Conservation (phyloP, 1,140 invertebrate species). For the Eupeodes corollae region DNA sequence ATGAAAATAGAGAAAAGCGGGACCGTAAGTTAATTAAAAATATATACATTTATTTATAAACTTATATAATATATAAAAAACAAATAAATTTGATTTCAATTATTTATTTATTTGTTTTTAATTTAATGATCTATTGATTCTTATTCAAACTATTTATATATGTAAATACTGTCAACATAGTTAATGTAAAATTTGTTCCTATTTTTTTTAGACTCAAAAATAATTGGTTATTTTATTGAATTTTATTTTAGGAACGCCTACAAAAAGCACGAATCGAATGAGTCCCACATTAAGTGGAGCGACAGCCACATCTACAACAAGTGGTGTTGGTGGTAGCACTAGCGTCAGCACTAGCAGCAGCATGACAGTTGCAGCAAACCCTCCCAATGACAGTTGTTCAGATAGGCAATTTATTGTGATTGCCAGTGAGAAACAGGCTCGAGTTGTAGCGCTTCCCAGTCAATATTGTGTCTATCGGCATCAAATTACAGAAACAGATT, state of each 20-base stretch:
- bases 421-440: slow-evolving; percentile 87
- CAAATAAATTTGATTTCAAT: no score
- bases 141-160: no score
- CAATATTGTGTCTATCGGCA: slow-evolving; percentile 83
- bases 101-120: no score
- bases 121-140: no score
- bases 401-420: slow-evolving; percentile 89
- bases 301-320: slow-evolving; percentile 11
- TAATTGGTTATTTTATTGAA: slow-evolving; percentile 13
- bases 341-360: slow-evolving; percentile 28
- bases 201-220: slow-evolving; percentile 12
- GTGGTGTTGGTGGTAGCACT: slow-evolving; percentile 8
- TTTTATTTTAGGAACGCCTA: slow-evolving; percentile 46
- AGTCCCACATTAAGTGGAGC: slow-evolving; percentile 55
- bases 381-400: slow-evolving; percentile 42
- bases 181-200: no score
- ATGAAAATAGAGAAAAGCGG: slow-evolving; percentile 59
- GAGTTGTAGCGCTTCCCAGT: slow-evolving; percentile 85
- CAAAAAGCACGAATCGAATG: slow-evolving; percentile 49
- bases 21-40: slow-evolving; percentile 48
- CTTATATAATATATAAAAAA: no score
- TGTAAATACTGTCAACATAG: no score
- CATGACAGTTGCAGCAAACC: slow-evolving; percentile 37
- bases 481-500: slow-evolving; percentile 74
- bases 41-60: no score